A percentile compares a stretch with the other conserved stretches of the same genome.
Evolutionary conservation across 2,113 vertebrate genomes (phyloP).

Genomic region (Polyodon spathula): DNA sequence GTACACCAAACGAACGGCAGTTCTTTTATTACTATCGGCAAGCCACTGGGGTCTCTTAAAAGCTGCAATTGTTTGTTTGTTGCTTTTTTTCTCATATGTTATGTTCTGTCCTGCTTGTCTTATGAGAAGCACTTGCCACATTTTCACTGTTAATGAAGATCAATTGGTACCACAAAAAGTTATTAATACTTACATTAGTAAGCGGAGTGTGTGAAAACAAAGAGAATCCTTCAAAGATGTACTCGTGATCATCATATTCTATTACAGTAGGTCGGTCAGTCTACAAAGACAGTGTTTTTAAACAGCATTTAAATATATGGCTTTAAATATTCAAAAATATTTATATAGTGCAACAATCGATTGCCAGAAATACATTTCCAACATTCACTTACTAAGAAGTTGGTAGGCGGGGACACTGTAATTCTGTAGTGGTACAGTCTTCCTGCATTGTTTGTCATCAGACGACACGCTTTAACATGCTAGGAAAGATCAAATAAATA

Average conservation of each 20-base stretch:
- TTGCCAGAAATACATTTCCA: background rate
- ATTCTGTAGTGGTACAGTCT: conserved; percentile 92
- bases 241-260: conserved; percentile 96
- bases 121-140: too few species aligned
- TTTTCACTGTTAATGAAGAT: too few species aligned
- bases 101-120: too few species aligned
- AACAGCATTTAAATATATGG: background rate
- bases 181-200: conserved; percentile 68
- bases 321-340: too few species aligned
- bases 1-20: too few species aligned
- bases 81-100: too few species aligned
- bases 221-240: conserved; percentile 97
- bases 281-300: conserved; percentile 44
- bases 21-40: too few species aligned
- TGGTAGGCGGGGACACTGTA: conserved; percentile 93
- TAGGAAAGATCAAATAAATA: conserved; percentile 30
- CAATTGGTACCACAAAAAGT: background rate
- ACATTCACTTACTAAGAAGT: conserved; percentile 79
- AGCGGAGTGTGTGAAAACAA: conserved; percentile 89
- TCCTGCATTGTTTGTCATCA: conserved; percentile 91
- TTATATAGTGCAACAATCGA: too few species aligned
- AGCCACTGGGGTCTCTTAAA: too few species aligned
- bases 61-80: too few species aligned
- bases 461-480: conserved; percentile 78
- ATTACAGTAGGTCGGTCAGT: conserved; percentile 94